phyloP scores from a whole-genome alignment of 37 sponge, comb jelly and placozoan species.

The Oscarella lobularis region DNA sequence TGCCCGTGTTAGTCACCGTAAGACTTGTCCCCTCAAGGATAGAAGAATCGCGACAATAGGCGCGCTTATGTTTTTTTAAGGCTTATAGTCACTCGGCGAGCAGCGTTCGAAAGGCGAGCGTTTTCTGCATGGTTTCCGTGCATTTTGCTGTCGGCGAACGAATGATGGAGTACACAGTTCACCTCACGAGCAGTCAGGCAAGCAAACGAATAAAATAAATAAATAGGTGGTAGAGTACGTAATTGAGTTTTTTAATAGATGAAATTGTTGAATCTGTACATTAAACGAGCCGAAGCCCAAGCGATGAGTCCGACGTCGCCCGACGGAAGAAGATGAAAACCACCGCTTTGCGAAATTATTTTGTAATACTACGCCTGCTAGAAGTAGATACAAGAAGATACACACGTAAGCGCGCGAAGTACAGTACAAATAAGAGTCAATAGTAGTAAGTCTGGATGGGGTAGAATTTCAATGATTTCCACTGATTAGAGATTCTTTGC shows the following conservation, averaged over 20 bases:
- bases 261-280: constrained; percentile 16
- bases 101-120: constrained; percentile 70
- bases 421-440: too few species aligned
- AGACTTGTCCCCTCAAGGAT: not conserved
- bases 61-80: too few species aligned
- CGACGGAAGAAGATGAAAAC: not conserved
- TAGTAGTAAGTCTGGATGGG: too few species aligned
- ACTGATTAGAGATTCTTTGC: too few species aligned
- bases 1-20: not conserved
- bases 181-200: constrained; percentile 27
- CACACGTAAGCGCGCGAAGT: too few species aligned
- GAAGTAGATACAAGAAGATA: too few species aligned
- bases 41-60: too few species aligned
- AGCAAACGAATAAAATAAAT: not conserved
- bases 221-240: too few species aligned
- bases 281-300: not conserved
- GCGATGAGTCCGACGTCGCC: not conserved
- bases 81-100: constrained; percentile 68
- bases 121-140: constrained; percentile 82
- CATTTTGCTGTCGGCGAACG: constrained; percentile 58
- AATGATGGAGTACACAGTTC: constrained; percentile 37
- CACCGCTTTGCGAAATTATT: not conserved
- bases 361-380: not conserved
- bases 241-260: constrained; percentile 9
- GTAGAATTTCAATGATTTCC: too few species aligned